Evolutionary conservation across 2,888 invertebrate species (phyloP).

Genomic region (Netelia virgata): DNA sequence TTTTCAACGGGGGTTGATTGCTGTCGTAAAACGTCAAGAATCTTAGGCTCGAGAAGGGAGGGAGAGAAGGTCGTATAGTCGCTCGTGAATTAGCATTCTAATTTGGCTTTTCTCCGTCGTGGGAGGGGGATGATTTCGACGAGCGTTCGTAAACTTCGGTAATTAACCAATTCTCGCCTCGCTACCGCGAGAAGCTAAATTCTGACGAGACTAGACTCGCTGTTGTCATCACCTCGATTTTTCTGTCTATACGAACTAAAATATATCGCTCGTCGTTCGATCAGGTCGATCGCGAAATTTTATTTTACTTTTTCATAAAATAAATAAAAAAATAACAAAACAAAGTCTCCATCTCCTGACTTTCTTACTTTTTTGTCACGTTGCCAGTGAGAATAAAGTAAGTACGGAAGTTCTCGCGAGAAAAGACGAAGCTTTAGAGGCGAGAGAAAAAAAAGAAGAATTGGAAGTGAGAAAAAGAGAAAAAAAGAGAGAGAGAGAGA

Average conservation of each 20-base stretch:
- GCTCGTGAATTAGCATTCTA: conserved; percentile 82
- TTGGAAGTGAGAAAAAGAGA: conserved; percentile 21
- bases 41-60: conserved; percentile 71
- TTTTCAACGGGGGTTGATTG: conserved; percentile 60
- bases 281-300: background rate
- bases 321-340: background rate
- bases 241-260: conserved; percentile 32
- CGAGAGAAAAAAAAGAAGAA: conserved; percentile 62
- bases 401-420: background rate
- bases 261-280: conserved; percentile 39
- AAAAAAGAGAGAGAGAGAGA: background rate
- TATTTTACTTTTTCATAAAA: conserved; percentile 10
- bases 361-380: conserved; percentile 50
- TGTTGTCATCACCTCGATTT: conserved; percentile 49
- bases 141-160: conserved; percentile 81
- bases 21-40: conserved; percentile 72
- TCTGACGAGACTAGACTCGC: conserved; percentile 29
- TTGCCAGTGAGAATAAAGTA: conserved; percentile 39
- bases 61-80: conserved; percentile 52
- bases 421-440: conserved; percentile 49
- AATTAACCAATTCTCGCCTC: conserved; percentile 77
- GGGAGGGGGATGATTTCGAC: conserved; percentile 38
- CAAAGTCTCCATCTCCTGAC: background rate
- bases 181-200: conserved; percentile 54
- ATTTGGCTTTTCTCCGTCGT: conserved; percentile 75